phyloP scores from a whole-genome alignment of 2,113 vertebrate genomes.

The Puffinus mauretanicus region DNA sequence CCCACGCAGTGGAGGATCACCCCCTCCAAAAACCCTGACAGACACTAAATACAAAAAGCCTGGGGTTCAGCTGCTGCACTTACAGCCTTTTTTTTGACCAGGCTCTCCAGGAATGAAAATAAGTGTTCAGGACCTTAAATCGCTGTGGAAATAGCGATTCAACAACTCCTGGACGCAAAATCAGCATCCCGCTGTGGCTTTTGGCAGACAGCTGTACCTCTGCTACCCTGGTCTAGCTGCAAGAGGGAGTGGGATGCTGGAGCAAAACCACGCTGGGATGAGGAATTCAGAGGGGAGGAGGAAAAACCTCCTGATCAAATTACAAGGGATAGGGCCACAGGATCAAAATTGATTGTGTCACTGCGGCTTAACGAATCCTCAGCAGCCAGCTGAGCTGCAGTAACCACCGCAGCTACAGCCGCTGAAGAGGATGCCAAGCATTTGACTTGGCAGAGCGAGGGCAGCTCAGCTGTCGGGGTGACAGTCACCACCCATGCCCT shows the following conservation, averaged over 20 bases:
- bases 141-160: background rate
- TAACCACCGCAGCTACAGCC: background rate
- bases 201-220: background rate
- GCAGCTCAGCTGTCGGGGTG: background rate
- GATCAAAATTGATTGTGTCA: fast-evolving
- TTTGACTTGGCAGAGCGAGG: background rate
- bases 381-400: background rate
- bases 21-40: background rate
- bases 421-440: background rate
- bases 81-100: background rate
- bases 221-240: background rate
- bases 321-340: background rate
- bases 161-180: background rate
- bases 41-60: background rate
- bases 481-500: background rate
- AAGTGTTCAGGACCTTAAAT: background rate
- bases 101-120: background rate
- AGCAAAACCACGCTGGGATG: background rate
- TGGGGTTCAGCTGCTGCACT: background rate
- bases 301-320: background rate
- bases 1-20: fast-evolving
- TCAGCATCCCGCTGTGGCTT: background rate
- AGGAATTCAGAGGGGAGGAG: background rate
- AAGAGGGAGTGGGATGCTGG: background rate
- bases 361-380: background rate